These are phyloP conservation scores for Ladona fulva DNA, from an alignment of 1,140 invertebrate species.

Conservation along the genomic window DNA sequence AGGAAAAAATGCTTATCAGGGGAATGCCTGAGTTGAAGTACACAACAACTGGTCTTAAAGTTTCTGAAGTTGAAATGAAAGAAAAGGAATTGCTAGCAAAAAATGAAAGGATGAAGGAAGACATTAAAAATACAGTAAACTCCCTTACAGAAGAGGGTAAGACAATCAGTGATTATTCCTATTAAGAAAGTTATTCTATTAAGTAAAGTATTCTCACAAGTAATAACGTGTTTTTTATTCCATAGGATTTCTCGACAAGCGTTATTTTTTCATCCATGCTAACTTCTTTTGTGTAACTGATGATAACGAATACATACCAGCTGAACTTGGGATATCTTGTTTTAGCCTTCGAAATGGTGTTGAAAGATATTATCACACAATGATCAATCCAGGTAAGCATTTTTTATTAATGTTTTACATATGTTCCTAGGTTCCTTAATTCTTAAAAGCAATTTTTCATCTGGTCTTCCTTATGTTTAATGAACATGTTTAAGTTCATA, in stretches of 20 bases:
- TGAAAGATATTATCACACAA: slow-evolving; percentile 38
- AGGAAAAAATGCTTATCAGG: background rate
- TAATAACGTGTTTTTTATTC: slow-evolving; percentile 16
- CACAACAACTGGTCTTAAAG: background rate
- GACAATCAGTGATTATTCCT: no score
- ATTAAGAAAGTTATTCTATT: no score
- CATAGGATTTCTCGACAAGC: slow-evolving; percentile 26
- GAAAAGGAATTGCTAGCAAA: background rate
- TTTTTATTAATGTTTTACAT: no score
- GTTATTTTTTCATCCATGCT: slow-evolving; percentile 37
- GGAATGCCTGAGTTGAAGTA: background rate
- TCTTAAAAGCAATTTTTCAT: no score
- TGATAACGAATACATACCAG: slow-evolving; percentile 33
- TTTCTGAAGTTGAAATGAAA: background rate
- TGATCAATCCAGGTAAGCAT: slow-evolving; percentile 40
- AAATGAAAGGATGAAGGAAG: background rate
- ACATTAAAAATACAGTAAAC: background rate
- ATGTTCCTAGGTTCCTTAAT: no score
- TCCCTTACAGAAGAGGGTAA: background rate
- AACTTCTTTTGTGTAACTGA: slow-evolving; percentile 35
- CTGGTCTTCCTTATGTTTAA: no score
- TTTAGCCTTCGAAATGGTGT: slow-evolving; percentile 45
- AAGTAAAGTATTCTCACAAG: background rate
- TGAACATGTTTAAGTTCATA: no score
- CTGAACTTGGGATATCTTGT: slow-evolving; percentile 33